Conservation (phyloP, 2,888 invertebrate genomes). For the Rhagonycha lutea region DNA sequence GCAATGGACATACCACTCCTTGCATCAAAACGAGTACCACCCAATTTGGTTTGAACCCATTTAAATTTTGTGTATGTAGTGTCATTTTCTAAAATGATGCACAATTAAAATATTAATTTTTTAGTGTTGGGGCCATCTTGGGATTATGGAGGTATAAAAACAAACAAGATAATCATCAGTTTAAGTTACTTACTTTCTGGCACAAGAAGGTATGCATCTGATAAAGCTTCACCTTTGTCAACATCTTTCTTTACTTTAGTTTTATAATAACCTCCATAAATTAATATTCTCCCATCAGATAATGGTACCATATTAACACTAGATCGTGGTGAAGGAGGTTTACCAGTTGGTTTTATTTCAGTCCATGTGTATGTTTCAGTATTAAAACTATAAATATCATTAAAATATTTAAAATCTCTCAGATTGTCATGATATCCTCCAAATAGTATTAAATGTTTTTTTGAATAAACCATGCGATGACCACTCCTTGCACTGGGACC, state of each 20-base stretch:
- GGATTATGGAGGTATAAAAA: too few relatives aligned
- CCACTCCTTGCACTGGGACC: constrained; percentile 87
- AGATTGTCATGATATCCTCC: constrained; percentile 93
- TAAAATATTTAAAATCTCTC: constrained; percentile 84
- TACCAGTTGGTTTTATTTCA: constrained; percentile 68
- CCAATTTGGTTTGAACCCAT: constrained; percentile 70
- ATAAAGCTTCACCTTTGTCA: constrained; percentile 72
- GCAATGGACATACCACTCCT: constrained; percentile 73
- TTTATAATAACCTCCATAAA: constrained; percentile 81
- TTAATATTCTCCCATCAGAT: constrained; percentile 66
- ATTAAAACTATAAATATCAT: constrained; percentile 83
- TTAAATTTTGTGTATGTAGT: constrained; percentile 68
- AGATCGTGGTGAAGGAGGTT: constrained; percentile 76
- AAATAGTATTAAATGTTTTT: constrained; percentile 81
- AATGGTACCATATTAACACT: constrained; percentile 76
- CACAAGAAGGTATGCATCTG: constrained; percentile 69
- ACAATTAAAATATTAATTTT: background rate
- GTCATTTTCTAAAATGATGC: constrained; percentile 60
- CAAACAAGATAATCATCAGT: too few relatives aligned
- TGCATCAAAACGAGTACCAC: constrained; percentile 66
- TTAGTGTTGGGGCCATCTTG: too few relatives aligned
- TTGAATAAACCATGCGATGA: constrained; percentile 83
- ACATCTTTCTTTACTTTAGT: constrained; percentile 73
- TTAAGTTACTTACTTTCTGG: constrained; percentile 67
- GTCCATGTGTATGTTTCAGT: constrained; percentile 79